Evolutionary conservation across 2,113 vertebrate genomes (phyloP), one percentile per base, ranked within the genome.

Genomic region (Mormyrus iriodes): DNA sequence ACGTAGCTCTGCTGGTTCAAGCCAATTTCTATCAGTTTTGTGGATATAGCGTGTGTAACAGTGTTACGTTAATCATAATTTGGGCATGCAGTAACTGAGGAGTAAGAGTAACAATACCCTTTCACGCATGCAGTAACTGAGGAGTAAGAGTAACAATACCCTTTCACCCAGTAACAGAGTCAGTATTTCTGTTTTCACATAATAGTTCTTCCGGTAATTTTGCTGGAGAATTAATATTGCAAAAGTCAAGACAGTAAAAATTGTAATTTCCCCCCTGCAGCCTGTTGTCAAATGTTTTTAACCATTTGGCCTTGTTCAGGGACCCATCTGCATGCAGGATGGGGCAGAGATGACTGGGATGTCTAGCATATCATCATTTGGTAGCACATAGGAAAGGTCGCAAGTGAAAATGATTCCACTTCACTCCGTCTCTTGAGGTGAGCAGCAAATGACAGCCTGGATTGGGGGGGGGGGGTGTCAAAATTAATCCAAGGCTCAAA

Each of bases 1-100:
- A 93, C 91, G 91, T 92, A 90, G 89, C 92, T 89, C 92, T 69
- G 91, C 93, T 93, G 17, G 35, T 91, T 88, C 86, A 90, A 61
- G 92, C 90, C 90, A 91, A 93, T 91, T 90, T 83, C 35, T 85
- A 48, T 82, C 88, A 89, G 82, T 84, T 84, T 46, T 48, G 19
- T 48, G 35, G 21, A 84, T 48, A 46, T 48, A 24, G 24, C 39
- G 2, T 84, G 9, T 12, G 19, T 44, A n/a, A 46, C 82, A 83
- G 46, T 39, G 42, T 83, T 39, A 83, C 21, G 3, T 46, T 8
- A 84, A 10, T 46, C 44, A 84, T 3, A 48, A 84, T 21, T 42
- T 84, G 21, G 42, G 15, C 7, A 48, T 48, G 17, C 44, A 42
- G 35, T 17, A 79, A 42, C 73, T 79, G 35, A 24, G 24, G 42